Evolutionary conservation across 2,797 vertebrate genomes (phyloP).

Genomic region (Fratercula arctica): DNA sequence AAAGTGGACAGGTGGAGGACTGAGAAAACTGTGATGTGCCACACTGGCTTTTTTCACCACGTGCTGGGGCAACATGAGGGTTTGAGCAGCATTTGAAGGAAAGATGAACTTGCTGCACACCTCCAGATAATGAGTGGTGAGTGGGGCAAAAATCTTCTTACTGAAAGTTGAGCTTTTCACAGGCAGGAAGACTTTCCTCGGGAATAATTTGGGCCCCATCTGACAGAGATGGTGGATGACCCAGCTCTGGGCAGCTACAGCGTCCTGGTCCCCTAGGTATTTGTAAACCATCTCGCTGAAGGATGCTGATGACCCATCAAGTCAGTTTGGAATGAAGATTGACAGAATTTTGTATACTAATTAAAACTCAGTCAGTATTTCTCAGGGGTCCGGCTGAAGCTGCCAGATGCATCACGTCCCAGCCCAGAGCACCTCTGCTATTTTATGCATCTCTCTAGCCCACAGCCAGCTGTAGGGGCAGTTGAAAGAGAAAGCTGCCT

Average conservation of each 20-base stretch:
- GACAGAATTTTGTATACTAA: not conserved
- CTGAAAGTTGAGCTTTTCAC: not conserved
- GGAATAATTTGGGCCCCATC: not conserved
- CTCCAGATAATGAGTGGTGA: not conserved
- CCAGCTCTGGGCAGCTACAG: not conserved
- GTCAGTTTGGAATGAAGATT: not conserved
- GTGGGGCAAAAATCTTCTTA: not conserved
- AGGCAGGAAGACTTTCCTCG: not conserved
- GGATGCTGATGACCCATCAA: not conserved
- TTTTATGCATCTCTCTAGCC: not conserved
- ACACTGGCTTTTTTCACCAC: not conserved
- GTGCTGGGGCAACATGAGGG: not conserved
- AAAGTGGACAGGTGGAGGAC: not conserved
- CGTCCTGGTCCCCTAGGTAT: not conserved
- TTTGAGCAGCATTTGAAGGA: not conserved
- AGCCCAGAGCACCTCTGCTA: rapidly evolving
- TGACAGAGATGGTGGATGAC: not conserved
- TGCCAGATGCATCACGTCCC: not conserved
- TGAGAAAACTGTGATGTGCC: not conserved
- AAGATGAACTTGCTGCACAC: not conserved
- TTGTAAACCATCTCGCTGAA: not conserved
- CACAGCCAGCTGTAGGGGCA: not conserved
- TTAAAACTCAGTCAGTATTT: not conserved
- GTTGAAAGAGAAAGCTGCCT: not conserved
- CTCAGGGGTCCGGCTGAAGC: not conserved